Base-by-base conservation (phyloP, 2,797 vertebrate genomes). In the Fundulus diaphanus region DNA sequence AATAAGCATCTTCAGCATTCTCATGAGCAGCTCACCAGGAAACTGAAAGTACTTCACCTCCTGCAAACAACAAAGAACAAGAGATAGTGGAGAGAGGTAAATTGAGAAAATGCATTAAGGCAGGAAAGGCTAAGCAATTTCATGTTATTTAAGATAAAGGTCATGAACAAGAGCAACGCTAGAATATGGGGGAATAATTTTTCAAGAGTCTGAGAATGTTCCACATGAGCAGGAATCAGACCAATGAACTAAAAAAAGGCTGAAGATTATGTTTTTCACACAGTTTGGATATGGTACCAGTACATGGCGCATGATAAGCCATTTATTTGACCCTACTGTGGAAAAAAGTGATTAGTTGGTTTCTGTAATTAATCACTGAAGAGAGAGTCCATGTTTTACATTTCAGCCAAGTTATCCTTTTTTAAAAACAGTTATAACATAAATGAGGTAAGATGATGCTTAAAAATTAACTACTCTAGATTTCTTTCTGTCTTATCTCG, bases 1-100 rank as follows among this genome's bases (percentile, higher is more conserved):
- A 88, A 97, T 97, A 83, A 98, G 85, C 97, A 98, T 98, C 94
- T 98, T 98, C 94, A 98, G 78, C 97, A 98, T 97, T 92, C 97
- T 96, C 97, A 98, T 99, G 74, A 98, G 86, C 68, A 98, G 94
- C 88, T 98, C 97, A n/a, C 97, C 97, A 0, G 98, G 98, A 87
- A 99, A 99, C 92, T 98, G 97, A 87, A 99, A 97, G 89, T 98
- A 99, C 90, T 96, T 98, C 72, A 98, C 97, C 92, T 99, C 97
- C 97, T 98, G 90, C 33, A 37, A 66, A 74, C 48, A 61, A 15
- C 22, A 80, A 27, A 84, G 29, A 46, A 73, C 63, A 69, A 51
- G 40, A 72, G 51, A 57, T 6, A 22, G 13, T 11, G n/a, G 20
- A 9, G 48, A 70, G 13, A 70, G 35, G 68, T 70, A 40, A 37